Conservation (phyloP, 2,113 vertebrate genomes). For the Solea senegalensis region DNA sequence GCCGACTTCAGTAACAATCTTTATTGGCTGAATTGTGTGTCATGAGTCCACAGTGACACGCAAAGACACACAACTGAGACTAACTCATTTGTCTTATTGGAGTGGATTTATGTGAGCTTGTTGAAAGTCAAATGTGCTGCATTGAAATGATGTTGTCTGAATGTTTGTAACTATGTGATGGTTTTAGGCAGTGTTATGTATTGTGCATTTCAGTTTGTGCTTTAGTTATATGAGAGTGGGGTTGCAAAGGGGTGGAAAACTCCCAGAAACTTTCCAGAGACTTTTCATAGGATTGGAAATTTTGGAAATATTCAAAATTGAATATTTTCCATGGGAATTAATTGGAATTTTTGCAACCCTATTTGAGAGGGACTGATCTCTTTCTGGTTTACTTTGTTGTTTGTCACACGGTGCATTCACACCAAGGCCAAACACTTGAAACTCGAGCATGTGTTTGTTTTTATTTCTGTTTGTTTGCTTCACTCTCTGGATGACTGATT, state of each 20-base stretch:
- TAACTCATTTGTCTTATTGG: too few species aligned
- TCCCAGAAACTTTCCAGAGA: too few species aligned
- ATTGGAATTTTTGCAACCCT: too few species aligned
- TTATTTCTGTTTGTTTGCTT: background rate
- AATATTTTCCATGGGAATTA: too few species aligned
- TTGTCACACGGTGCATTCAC: background rate
- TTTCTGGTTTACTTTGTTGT: background rate
- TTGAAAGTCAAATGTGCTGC: background rate
- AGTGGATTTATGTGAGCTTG: background rate
- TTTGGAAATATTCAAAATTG: too few species aligned
- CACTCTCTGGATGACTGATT: background rate
- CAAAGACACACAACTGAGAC: conserved; percentile 14
- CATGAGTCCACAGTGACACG: conserved; percentile 2
- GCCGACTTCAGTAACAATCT: background rate
- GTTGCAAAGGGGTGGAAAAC: too few species aligned
- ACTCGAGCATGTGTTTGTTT: background rate
- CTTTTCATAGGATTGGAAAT: too few species aligned
- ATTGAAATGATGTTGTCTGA: background rate
- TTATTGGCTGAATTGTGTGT: conserved; percentile 33
- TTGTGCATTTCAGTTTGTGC: background rate
- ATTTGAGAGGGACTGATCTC: too few species aligned
- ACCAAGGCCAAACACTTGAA: background rate
- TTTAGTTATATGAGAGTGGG: background rate
- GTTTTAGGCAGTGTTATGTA: too few species aligned
- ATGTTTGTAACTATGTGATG: background rate